Evolutionary conservation across 2,888 invertebrate genomes (phyloP).

Genomic region (Apodemia mormo): DNA sequence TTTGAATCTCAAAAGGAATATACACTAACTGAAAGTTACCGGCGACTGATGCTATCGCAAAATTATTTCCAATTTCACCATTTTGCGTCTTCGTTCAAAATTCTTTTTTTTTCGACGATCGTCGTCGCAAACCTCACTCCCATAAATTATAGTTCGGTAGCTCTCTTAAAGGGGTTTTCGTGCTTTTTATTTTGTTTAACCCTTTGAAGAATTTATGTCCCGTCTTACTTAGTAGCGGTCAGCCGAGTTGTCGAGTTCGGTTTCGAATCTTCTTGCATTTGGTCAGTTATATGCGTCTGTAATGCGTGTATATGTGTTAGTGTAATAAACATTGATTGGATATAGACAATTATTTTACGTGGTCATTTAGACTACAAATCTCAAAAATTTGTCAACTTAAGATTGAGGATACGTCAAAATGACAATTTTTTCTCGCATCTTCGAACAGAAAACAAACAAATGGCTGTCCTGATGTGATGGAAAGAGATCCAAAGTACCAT

Average conservation of each 20-base stretch:
- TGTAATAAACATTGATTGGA: slow-evolving; percentile 12
- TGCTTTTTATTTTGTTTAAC: slow-evolving; percentile 72
- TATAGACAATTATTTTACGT: too few relatives aligned
- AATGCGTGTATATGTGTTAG: slow-evolving; percentile 12
- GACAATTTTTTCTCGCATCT: too few relatives aligned
- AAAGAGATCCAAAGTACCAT: too few relatives aligned
- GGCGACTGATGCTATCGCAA: slow-evolving; percentile 75
- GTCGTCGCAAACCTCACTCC: slow-evolving; percentile 61
- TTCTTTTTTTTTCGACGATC: slow-evolving; percentile 62
- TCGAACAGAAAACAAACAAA: too few relatives aligned
- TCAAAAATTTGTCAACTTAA: too few relatives aligned
- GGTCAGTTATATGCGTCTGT: slow-evolving; percentile 12
- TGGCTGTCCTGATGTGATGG: too few relatives aligned
- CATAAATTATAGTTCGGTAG: slow-evolving; percentile 83
- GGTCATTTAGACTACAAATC: too few relatives aligned
- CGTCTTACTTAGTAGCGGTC: slow-evolving; percentile 78
- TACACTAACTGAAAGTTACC: slow-evolving; percentile 74
- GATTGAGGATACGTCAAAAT: too few relatives aligned
- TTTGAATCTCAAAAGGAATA: slow-evolving; percentile 32
- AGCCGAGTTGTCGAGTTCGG: slow-evolving; percentile 55
- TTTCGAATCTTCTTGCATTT: slow-evolving; percentile 29
- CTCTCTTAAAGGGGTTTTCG: slow-evolving; percentile 74
- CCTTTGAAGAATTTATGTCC: slow-evolving; percentile 81
- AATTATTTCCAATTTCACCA: slow-evolving; percentile 82
- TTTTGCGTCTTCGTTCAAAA: slow-evolving; percentile 67